Conservation (phyloP, 1,140 invertebrate species). For the Drosophila guanche region DNA sequence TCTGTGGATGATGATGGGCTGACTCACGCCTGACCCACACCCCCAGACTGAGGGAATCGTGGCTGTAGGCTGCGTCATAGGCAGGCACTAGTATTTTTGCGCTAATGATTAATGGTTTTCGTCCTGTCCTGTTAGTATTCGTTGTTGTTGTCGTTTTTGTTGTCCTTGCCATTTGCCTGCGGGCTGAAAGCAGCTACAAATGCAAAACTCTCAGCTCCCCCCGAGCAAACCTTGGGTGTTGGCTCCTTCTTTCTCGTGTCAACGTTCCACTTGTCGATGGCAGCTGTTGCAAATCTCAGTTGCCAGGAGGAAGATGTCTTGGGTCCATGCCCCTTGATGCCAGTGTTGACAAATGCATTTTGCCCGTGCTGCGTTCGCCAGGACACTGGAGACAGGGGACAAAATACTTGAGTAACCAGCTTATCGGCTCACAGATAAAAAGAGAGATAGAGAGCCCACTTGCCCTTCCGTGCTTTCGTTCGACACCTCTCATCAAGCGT, state of each 20-base stretch:
- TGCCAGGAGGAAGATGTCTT: constrained; percentile 1
- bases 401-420: constrained; percentile 38
- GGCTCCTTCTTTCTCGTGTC: neutral
- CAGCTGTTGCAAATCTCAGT: constrained; percentile 79
- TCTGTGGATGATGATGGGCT: no score
- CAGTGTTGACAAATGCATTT: constrained; percentile 76
- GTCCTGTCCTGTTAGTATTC: constrained; percentile 35
- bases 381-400: neutral
- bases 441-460: constrained; percentile 1
- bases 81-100: constrained; percentile 62
- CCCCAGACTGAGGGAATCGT: constrained; percentile 1
- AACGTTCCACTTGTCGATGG: constrained; percentile 39
- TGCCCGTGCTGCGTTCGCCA: constrained; percentile 48
- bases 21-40: no score
- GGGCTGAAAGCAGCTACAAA: constrained; percentile 45
- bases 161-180: constrained; percentile 46
- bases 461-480: neutral
- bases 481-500: neutral
- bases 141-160: constrained; percentile 4
- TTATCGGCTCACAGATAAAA: constrained; percentile 47
- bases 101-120: constrained; percentile 79
- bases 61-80: constrained; percentile 33
- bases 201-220: constrained; percentile 57
- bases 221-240: no score
- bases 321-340: neutral